Conservation (phyloP, 2,888 invertebrate genomes). For the Drosophila suboccidentalis region DNA sequence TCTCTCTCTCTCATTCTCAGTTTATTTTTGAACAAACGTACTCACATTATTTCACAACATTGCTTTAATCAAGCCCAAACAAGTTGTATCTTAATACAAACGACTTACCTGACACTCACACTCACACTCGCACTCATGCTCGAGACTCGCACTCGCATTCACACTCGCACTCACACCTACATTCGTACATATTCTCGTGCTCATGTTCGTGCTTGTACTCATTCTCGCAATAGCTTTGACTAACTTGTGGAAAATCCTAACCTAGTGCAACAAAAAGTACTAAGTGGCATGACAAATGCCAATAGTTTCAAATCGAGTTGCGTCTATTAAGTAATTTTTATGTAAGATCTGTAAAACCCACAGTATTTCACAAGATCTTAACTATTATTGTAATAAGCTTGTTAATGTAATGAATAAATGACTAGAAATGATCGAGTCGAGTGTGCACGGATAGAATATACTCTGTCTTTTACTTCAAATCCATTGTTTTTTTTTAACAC, state of each 20-base stretch:
- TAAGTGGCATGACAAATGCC: conserved; percentile 31
- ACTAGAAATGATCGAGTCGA: background rate
- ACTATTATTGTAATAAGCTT: conserved; percentile 1
- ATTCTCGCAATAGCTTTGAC: conserved; percentile 7
- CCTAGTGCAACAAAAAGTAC: conserved; percentile 55
- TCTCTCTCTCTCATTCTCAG: background rate
- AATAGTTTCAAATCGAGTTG: background rate
- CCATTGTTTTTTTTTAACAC: no score
- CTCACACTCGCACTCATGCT: background rate
- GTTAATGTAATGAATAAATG: background rate
- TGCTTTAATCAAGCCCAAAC: conserved; percentile 32
- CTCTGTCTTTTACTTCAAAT: background rate
- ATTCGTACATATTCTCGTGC: background rate
- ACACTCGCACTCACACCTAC: background rate
- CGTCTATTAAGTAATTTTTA: conserved; percentile 28
- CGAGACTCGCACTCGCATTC: background rate
- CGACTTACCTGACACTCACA: background rate
- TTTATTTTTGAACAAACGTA: conserved; percentile 6
- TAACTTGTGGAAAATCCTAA: conserved; percentile 51
- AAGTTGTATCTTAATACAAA: background rate
- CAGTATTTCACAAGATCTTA: conserved; percentile 31
- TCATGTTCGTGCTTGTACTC: background rate
- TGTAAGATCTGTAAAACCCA: conserved; percentile 40
- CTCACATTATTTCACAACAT: conserved; percentile 44
- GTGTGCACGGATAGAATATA: background rate